A percentile compares a stretch with the other conserved stretches of the same genome.
phyloP scores from a whole-genome alignment of 2,888 invertebrate genomes.

The Germaria angustata region DNA sequence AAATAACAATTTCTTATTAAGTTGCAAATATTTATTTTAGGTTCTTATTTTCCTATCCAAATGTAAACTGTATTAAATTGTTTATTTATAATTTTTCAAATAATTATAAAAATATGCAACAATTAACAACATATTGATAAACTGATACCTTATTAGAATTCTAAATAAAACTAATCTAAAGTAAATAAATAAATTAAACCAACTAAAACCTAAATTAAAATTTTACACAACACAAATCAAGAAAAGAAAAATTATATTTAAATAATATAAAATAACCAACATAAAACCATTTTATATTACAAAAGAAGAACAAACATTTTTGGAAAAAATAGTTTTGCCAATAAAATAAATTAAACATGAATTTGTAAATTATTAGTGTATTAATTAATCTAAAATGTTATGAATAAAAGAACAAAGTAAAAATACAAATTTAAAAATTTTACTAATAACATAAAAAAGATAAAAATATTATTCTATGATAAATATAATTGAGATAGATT shows the following conservation, averaged over 20 bases:
- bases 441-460: constrained; percentile 35
- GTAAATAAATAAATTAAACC: neutral
- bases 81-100: neutral
- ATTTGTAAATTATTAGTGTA: constrained; percentile 52
- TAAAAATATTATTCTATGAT: constrained; percentile 7
- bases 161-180: constrained; percentile 37
- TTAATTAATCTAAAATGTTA: constrained; percentile 39
- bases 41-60: neutral
- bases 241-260: constrained; percentile 44
- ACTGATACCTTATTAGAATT: constrained; percentile 66
- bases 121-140: constrained; percentile 61
- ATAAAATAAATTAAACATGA: constrained; percentile 32
- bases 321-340: constrained; percentile 32
- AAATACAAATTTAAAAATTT: constrained; percentile 42
- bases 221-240: constrained; percentile 55
- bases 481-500: constrained; percentile 49
- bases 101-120: constrained; percentile 8
- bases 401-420: constrained; percentile 15
- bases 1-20: neutral
- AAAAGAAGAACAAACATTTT: constrained; percentile 16
- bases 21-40: neutral
- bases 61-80: neutral
- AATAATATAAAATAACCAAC: constrained; percentile 30
- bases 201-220: constrained; percentile 53
- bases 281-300: constrained; percentile 30